Conservation (phyloP, 1,140 invertebrate genomes). For the Diorhabda carinulata region DNA sequence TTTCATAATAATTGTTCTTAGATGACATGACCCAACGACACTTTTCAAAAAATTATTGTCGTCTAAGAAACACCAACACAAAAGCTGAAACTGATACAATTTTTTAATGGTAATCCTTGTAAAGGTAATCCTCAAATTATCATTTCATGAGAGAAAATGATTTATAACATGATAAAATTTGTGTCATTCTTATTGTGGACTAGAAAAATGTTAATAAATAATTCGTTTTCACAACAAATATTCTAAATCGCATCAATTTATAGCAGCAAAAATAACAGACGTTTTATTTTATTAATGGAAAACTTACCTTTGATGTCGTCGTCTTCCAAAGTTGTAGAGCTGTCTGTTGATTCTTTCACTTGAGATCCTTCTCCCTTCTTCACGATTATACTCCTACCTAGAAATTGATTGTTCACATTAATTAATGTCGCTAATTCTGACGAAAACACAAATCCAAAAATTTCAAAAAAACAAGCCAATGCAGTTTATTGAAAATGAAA, state of each 20-base stretch:
- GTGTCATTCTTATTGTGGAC: too few species aligned
- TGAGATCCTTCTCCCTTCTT: constrained; percentile 92
- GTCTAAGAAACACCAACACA: too few species aligned
- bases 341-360: constrained; percentile 92
- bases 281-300: background rate
- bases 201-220: background rate
- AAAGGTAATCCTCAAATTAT: too few species aligned
- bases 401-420: constrained; percentile 29
- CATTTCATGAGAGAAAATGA: too few species aligned
- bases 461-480: constrained; percentile 24
- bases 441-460: constrained; percentile 10
- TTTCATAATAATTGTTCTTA: too few species aligned
- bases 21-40: too few species aligned
- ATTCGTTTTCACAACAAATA: constrained; percentile 15
- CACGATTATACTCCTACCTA: constrained; percentile 81
- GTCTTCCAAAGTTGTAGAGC: constrained; percentile 87
- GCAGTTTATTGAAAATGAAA: constrained; percentile 1
- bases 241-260: background rate
- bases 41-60: too few species aligned
- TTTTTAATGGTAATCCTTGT: too few species aligned
- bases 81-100: too few species aligned
- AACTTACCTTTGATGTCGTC: constrained; percentile 83
- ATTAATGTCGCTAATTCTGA: background rate
- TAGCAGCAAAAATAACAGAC: too few species aligned
- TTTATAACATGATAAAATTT: too few species aligned